phyloP scores from a whole-genome alignment of 2,888 invertebrate genomes.

The Ophion slaviceki region DNA sequence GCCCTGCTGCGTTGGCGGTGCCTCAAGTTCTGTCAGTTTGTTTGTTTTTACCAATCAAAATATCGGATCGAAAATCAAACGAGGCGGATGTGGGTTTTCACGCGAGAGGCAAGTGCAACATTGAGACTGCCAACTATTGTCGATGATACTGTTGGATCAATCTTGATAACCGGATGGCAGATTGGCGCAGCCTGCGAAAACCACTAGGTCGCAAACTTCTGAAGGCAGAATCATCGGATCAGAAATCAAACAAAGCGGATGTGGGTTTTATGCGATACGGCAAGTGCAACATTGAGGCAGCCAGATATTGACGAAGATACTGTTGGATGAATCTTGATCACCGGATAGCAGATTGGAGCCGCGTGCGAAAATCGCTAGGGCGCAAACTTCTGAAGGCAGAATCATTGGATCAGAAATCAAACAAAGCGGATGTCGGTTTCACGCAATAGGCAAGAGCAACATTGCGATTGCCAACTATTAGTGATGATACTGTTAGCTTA shows the following conservation, averaged over 20 bases:
- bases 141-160: background rate
- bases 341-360: background rate
- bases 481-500: background rate
- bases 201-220: too few relatives aligned
- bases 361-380: background rate
- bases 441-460: background rate
- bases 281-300: constrained; percentile 4
- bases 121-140: background rate
- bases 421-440: background rate
- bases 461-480: too few relatives aligned
- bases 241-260: background rate
- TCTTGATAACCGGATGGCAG: background rate
- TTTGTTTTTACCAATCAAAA: background rate
- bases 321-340: background rate
- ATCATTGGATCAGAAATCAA: background rate
- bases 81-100: background rate
- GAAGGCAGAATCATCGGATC: too few relatives aligned
- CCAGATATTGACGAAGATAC: background rate
- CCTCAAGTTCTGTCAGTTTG: background rate
- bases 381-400: background rate
- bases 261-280: background rate
- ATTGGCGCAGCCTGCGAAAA: too few relatives aligned
- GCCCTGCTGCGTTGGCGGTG: background rate
- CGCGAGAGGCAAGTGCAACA: background rate
- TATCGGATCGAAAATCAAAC: background rate